Evolutionary conservation across 2,888 invertebrate genomes (phyloP).

Genomic region (Mechanitis mazaeus): DNA sequence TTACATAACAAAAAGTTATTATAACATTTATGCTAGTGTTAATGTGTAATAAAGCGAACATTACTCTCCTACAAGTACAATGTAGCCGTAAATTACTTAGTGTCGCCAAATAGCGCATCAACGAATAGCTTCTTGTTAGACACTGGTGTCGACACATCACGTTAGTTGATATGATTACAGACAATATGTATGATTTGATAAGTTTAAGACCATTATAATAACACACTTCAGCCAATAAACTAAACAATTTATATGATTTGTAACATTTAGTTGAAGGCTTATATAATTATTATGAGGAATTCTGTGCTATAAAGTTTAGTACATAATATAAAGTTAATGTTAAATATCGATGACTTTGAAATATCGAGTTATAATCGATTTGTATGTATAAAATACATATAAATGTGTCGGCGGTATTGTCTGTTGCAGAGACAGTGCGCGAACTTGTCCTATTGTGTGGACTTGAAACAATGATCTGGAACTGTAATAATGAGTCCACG

Average conservation of each 20-base stretch:
- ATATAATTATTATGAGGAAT: no score
- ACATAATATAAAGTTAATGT: no score
- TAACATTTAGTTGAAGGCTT: no score
- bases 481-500: constrained; percentile 62
- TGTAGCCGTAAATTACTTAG: constrained; percentile 71
- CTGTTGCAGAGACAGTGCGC: constrained; percentile 50
- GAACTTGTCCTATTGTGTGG: constrained; percentile 69
- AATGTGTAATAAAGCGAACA: constrained; percentile 67
- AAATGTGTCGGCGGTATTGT: constrained; percentile 40
- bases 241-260: no score
- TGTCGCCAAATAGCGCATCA: constrained; percentile 70
- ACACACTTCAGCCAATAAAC: no score
- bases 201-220: no score
- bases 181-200: background rate
- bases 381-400: no score
- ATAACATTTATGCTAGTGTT: constrained; percentile 50
- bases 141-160: constrained; percentile 38
- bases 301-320: no score
- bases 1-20: constrained; percentile 28
- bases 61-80: constrained; percentile 61
- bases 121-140: constrained; percentile 56
- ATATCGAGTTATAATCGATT: no score
- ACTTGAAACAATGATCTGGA: constrained; percentile 71
- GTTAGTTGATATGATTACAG: background rate
- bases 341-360: no score